phyloP scores from a whole-genome alignment of 2,113 vertebrate species.

The Ceyx melanurus region DNA sequence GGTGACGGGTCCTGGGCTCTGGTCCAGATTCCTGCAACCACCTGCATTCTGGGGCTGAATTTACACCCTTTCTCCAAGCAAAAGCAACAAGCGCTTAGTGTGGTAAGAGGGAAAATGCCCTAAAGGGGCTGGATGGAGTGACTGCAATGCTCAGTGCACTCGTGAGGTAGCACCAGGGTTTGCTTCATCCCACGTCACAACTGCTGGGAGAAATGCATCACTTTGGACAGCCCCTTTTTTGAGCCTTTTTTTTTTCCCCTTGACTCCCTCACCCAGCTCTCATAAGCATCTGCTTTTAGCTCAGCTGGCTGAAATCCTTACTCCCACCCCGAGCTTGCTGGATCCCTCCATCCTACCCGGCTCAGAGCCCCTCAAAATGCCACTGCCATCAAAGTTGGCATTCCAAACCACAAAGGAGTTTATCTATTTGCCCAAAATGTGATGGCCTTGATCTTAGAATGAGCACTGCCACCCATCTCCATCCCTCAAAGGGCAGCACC shows the following conservation, averaged over 20 bases:
- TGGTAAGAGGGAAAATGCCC: background rate
- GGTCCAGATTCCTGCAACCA: background rate
- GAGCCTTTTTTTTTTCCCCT: background rate
- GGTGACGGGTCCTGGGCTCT: background rate
- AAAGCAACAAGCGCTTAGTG: background rate
- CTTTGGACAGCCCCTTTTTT: rapidly evolving
- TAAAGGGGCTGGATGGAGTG: rapidly evolving
- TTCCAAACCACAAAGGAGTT: background rate
- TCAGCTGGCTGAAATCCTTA: background rate
- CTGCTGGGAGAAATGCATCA: rapidly evolving
- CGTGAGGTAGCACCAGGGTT: rapidly evolving
- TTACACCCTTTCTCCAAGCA: background rate
- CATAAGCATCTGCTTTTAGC: background rate
- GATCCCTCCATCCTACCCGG: background rate
- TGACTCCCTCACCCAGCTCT: background rate
- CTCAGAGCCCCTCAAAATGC: background rate
- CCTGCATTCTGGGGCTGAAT: rapidly evolving
- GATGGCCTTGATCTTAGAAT: background rate
- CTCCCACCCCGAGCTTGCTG: background rate
- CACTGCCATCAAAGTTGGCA: rapidly evolving
- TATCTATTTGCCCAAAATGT: background rate
- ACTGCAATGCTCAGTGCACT: rapidly evolving
- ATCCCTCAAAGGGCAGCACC: background rate
- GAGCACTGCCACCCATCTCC: background rate
- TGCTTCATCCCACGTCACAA: rapidly evolving